Evolutionary conservation across 2,797 vertebrate genomes (phyloP), one percentile per base, ranked within the genome.

Genomic region (Bovichtus variegatus): DNA sequence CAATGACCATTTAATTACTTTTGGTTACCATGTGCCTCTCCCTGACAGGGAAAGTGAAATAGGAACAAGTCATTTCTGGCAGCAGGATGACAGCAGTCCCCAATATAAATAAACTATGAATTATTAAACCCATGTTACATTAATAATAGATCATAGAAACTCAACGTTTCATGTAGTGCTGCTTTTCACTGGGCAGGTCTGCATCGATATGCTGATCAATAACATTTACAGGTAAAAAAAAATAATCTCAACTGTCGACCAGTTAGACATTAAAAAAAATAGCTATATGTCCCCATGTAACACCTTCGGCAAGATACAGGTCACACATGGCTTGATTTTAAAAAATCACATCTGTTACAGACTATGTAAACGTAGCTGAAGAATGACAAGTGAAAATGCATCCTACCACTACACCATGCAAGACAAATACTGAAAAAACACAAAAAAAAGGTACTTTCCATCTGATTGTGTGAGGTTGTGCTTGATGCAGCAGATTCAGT

Each of bases 341-440:
- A 15, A n/a, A 15, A 38, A 12, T 58, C 2, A 13, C 5, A 46
- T 25, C 10, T 7, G 1, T n/a, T 43, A 41, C 7, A 54, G 21
- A 12, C 0, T 6, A 16, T 36, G 0, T 11, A 55, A 53, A 41
- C 13, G 4, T 21, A 43, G 1, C 41, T 59, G 0, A 31, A 46
- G 1, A 12, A 21, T 12, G 1, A 25, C 3, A 57, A 29, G 3
- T 29, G 2, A n/a, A 34, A 40, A 40, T 11, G n/a, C 0, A 21
- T 2, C 2, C 53, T 67, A 25, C 6, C 5, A 38, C 44, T 38
- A 40, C 4, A 63, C 1, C 2, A 43, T 34, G 4, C 0, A 49
- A 3, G 3, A 25, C 0, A 72, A 81, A 80, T 57, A 78, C 36
- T 68, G 44, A 15, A 44, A 54, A 50, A 11, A 27, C 4, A 46